Conservation (phyloP, 2,113 vertebrate species). For the Pseudopodoces humilis region DNA sequence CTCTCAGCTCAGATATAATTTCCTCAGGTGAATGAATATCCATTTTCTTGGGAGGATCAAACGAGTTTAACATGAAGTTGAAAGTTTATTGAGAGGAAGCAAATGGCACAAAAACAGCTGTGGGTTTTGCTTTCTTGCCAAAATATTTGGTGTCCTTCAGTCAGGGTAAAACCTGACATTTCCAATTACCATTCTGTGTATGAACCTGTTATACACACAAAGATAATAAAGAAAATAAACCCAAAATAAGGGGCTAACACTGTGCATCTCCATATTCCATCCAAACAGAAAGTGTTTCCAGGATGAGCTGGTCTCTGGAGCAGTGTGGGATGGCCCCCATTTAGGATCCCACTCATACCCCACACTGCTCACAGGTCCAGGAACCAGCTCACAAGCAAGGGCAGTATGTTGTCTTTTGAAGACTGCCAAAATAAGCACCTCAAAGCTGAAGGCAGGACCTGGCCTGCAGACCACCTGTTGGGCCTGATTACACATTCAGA, state of each 20-base stretch:
- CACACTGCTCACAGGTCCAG: background rate
- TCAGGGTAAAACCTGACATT: background rate
- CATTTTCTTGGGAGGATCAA: background rate
- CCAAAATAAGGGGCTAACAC: background rate
- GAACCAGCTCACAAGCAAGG: background rate
- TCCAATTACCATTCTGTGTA: background rate
- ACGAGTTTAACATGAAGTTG: background rate
- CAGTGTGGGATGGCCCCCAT: background rate
- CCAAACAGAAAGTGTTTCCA: background rate
- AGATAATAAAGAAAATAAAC: background rate
- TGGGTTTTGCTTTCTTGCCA: background rate
- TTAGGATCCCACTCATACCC: background rate
- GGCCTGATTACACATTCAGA: background rate
- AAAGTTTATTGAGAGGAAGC: background rate
- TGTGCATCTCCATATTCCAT: background rate
- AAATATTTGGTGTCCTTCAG: background rate
- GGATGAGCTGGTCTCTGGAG: background rate
- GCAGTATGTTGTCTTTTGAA: background rate
- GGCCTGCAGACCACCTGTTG: background rate
- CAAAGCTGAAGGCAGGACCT: background rate
- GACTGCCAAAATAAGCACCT: background rate
- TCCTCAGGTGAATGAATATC: background rate
- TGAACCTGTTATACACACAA: fast-evolving
- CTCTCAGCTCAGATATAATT: background rate
- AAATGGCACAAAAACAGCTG: fast-evolving